A percentile compares a stretch with the other conserved stretches of the same genome.
phyloP scores from a whole-genome alignment of 2,797 vertebrate genomes.

The Avahi laniger region DNA sequence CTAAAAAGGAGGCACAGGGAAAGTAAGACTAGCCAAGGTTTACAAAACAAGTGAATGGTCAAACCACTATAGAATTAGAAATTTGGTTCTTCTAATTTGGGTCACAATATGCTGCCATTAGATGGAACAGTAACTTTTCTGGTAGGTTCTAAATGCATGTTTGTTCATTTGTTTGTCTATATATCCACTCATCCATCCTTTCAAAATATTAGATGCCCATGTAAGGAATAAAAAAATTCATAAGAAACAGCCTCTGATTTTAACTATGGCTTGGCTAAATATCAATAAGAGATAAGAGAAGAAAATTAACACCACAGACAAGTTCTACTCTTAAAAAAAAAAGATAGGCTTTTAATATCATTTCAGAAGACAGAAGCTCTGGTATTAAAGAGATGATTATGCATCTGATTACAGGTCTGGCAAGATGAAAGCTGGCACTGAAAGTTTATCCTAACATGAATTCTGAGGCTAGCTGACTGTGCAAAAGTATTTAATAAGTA shows the following conservation, averaged over 20 bases:
- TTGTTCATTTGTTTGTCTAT: background rate
- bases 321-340: background rate
- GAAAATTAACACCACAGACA: background rate
- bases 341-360: background rate
- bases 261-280: background rate
- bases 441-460: background rate
- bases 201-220: background rate
- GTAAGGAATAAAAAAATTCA: background rate
- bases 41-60: background rate
- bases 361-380: conserved; percentile 10
- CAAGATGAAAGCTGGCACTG: background rate
- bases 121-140: background rate
- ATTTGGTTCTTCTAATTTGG: background rate
- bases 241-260: background rate
- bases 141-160: background rate
- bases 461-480: background rate
- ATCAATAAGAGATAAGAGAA: background rate
- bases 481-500: background rate
- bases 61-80: background rate
- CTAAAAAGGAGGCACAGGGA: background rate
- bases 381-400: background rate
- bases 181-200: background rate
- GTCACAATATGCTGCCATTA: background rate
- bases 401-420: background rate
- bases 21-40: background rate